These are phyloP conservation scores for Prionailurus viverrinus DNA, from an alignment of 2,113 vertebrate genomes.

Conservation along the genomic window DNA sequence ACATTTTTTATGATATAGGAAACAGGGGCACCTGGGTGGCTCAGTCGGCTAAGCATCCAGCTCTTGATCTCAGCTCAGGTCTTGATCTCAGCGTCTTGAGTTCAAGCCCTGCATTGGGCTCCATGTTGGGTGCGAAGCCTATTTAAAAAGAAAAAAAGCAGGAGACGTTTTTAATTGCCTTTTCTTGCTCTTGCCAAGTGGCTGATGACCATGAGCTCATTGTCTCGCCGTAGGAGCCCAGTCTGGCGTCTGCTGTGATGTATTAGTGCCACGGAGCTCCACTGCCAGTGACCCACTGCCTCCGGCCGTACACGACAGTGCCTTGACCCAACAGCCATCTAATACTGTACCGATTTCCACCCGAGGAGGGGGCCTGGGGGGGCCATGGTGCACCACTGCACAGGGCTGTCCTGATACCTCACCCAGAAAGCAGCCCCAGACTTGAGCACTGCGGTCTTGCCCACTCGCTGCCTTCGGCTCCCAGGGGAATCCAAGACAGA, in stretches of 20 bases:
- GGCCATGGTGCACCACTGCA: slow-evolving; percentile 83
- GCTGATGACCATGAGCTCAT: neutral
- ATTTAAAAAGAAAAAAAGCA: neutral
- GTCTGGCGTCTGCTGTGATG: slow-evolving; percentile 90
- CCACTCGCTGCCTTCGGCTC: slow-evolving; percentile 89
- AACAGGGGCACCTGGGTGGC: too few species aligned
- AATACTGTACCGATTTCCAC: slow-evolving; percentile 82
- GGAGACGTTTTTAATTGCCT: neutral
- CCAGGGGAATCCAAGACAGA: slow-evolving; percentile 85
- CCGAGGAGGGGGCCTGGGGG: slow-evolving; percentile 87
- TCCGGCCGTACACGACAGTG: slow-evolving; percentile 93
- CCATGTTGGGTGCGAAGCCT: too few species aligned
- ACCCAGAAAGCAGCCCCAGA: slow-evolving; percentile 86
- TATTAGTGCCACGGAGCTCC: slow-evolving; percentile 86
- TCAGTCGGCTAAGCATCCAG: too few species aligned
- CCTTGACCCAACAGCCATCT: slow-evolving; percentile 95
- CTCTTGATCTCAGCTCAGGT: too few species aligned
- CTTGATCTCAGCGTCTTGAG: too few species aligned
- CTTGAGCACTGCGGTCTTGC: slow-evolving; percentile 83
- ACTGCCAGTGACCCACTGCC: slow-evolving; percentile 93
- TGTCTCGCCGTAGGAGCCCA: slow-evolving; percentile 85
- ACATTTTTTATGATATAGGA: too few species aligned
- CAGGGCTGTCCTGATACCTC: slow-evolving; percentile 88
- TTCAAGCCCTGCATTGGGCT: too few species aligned
- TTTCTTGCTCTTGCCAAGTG: neutral